phyloP scores from a whole-genome alignment of 92 coral and sea anemone genomes.

The Porites cylindrica region DNA sequence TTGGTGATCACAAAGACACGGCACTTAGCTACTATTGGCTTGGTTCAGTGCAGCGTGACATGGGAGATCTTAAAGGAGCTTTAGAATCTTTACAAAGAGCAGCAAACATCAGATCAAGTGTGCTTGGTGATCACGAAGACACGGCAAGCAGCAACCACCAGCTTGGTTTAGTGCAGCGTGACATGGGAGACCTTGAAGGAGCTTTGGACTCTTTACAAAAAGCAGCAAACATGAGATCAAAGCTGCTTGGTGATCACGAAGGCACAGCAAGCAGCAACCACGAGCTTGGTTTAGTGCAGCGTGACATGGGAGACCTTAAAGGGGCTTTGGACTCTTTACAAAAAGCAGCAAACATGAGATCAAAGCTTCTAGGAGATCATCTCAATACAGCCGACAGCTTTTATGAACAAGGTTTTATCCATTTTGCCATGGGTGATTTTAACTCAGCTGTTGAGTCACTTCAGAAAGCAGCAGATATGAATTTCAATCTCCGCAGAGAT shows the following conservation, averaged over 20 bases:
- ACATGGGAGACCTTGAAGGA: no score
- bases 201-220: neutral
- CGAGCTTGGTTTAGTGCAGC: no score
- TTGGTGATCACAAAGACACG: neutral
- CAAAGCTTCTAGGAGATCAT: no score
- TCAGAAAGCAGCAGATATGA: neutral
- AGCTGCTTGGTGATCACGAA: neutral
- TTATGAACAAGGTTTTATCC: neutral
- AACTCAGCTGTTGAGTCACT: no score
- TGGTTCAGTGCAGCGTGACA: no score
- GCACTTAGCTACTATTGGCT: neutral
- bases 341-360: neutral
- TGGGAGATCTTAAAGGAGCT: neutral
- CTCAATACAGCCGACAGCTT: no score
- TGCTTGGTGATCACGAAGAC: no score
- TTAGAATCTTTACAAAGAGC: neutral
- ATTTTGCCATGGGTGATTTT: no score
- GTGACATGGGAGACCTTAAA: neutral
- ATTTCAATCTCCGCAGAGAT: neutral
- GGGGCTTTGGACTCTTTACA: neutral
- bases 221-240: neutral
- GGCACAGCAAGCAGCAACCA: fast-evolving
- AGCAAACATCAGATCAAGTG: no score
- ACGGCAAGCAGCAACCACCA: fast-evolving
- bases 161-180: no score